Base-by-base conservation (phyloP, 2,797 vertebrate species). In the Enteromius radiatus region DNA sequence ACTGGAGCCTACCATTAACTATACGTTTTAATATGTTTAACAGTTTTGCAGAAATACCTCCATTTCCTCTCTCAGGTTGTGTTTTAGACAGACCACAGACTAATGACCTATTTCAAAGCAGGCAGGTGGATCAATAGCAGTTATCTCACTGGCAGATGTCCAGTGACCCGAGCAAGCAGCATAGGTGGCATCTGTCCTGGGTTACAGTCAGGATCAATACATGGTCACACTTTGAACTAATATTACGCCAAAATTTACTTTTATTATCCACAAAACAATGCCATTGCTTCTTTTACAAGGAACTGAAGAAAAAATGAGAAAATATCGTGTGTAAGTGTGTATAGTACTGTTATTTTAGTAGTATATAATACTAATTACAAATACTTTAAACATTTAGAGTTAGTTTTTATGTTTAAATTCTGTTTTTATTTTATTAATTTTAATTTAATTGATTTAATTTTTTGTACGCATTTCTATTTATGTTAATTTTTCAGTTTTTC, bases 111-210 rank as follows among this genome's bases (percentile, higher is more conserved):
- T 77, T 33, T 78, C 9, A 33, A 54, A 75, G 59, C 14, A n/a
- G 23, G 28, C 67, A 23, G 59, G 43, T 41, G 45, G 83, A 78
- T 81, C 85, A 78, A 84, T 86, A 70, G 15, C 63, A 54, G 73
- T 76, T 83, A 73, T 76, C 70, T 82, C 65, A 78, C 23, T 73
- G 69, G 85, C 79, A 84, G 75, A 81, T 87, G 83, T 80, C 78
- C 81, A 70, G 67, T 23, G 52, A 59, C 69, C 88, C 52, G 19
- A 84, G 26, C 31, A 80, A 86, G 84, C 69, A 52, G 49, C 68
- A 80, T 11, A 79, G 19, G 68, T 84, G 79, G 86, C 56, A 38
- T 59, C 73, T 64, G 79, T 79, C 84, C 76, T 61, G 28, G 54
- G 64, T 78, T 54, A 59, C 14, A 56, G 36, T 41, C 23, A 49